Conservation (phyloP, 2,797 vertebrate genomes). For the Streptopelia turtur region DNA sequence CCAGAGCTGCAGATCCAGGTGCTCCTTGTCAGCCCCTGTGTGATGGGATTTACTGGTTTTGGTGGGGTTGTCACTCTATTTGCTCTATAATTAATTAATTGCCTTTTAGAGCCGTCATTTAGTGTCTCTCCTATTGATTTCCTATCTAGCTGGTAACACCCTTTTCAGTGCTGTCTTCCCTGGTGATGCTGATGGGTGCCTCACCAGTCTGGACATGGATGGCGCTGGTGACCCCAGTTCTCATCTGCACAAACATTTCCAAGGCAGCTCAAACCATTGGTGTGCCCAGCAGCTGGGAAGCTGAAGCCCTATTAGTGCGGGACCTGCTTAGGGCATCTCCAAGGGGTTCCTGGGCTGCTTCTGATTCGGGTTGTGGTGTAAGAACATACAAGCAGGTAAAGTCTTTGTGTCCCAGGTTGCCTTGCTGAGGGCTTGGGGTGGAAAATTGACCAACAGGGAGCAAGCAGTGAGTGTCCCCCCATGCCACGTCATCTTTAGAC, state of each 20-base stretch:
- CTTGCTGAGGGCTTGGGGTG: background rate
- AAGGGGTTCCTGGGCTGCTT: background rate
- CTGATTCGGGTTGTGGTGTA: background rate
- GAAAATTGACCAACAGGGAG: background rate
- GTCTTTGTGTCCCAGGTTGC: background rate
- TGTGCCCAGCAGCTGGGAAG: background rate
- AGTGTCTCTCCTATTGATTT: background rate
- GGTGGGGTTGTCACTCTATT: background rate
- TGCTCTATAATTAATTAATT: background rate
- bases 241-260: background rate
- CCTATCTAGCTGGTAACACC: background rate
- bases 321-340: background rate
- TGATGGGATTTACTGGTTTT: background rate
- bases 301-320: background rate
- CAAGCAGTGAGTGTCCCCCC: background rate
- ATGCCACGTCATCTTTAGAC: background rate
- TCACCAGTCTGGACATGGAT: background rate
- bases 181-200: background rate
- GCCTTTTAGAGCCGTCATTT: background rate
- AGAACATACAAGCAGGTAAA: background rate
- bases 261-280: background rate
- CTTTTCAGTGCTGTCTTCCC: background rate
- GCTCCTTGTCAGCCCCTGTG: accelerated
- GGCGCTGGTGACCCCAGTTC: background rate
- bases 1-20: accelerated